Evolutionary conservation across 2,888 invertebrate genomes (phyloP), one percentile per base, ranked within the genome.

Genomic region (Orthosia incerta): DNA sequence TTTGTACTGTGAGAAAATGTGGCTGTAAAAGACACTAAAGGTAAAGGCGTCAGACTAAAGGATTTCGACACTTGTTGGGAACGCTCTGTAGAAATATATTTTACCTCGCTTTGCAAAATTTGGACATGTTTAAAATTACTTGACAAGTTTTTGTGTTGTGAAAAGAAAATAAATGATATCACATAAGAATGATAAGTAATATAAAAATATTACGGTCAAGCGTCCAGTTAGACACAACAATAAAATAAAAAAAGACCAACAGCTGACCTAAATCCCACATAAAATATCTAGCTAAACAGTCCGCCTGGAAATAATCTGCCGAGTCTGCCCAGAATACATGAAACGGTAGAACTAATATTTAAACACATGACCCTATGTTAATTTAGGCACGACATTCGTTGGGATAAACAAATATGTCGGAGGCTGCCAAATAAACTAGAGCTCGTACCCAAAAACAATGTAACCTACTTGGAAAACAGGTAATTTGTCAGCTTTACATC

Each of bases 311-410:
- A 62, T 71, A 76, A 80, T 70, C 69, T 61, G 56, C 60, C 20
- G n/a, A 23, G 56, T 59, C 63, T 71, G 65, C 66, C 65, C 62
- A 46, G 55, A 71, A 82, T 61, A 74, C 51, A 70, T 66, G 51
- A 70, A 73, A 63, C 71, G 56, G 53, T 63, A 50, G 46, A 75
- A 71, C 73, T 74, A 82, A 85, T 79, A 79, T 82, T 83, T 71
- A 71, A 66, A 69, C 68, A 74, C 74, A 79, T 79, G 83, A 72
- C 72, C 85, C 67, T 64, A 74, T 79, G 83, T 82, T 83, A 85
- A 83, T 85, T 71, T 85, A 75, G 62, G 70, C n/a, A 56, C 57
- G 69, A 75, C 62, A 74, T 80, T 57, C 71, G 57, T 64, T 60
- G 66, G 77, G 72, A 66, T 71, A 75, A 85, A 79, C 71, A 87